A percentile compares a stretch with the other conserved stretches of the same genome.
phyloP scores from a whole-genome alignment of 2,797 vertebrate genomes.

The Pangasius krempfi region DNA sequence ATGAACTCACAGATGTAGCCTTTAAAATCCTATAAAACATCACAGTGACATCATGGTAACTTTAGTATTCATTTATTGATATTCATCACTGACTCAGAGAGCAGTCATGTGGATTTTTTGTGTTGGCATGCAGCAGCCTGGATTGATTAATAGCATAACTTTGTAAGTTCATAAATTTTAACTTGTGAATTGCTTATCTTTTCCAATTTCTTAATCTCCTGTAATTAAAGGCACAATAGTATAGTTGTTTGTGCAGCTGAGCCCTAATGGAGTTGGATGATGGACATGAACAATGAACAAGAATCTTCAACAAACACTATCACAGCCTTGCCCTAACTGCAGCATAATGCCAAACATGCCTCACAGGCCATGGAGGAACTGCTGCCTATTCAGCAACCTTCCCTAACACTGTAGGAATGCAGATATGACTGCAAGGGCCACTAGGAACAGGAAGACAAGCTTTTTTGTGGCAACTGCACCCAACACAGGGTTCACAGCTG shows the following conservation, averaged over 20 bases:
- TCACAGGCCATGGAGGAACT: neutral
- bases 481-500: constrained; percentile 1
- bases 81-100: constrained; percentile 2
- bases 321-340: neutral
- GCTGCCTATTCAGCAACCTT: neutral
- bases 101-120: neutral
- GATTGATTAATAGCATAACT: neutral
- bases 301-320: neutral
- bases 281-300: neutral
- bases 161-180: neutral
- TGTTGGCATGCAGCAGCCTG: neutral
- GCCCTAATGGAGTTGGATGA: neutral
- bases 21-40: no score
- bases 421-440: neutral
- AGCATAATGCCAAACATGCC: neutral
- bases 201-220: neutral
- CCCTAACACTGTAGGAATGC: neutral
- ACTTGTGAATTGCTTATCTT: neutral
- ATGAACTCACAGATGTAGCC: neutral
- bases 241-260: neutral
- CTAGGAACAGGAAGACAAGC: neutral
- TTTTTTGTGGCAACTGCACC: neutral
- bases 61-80: neutral
- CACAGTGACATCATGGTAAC: neutral
- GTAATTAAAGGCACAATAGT: neutral